Evolutionary conservation across 2,797 vertebrate species (phyloP).

Genomic region (Chaenodraco wilsoni): DNA sequence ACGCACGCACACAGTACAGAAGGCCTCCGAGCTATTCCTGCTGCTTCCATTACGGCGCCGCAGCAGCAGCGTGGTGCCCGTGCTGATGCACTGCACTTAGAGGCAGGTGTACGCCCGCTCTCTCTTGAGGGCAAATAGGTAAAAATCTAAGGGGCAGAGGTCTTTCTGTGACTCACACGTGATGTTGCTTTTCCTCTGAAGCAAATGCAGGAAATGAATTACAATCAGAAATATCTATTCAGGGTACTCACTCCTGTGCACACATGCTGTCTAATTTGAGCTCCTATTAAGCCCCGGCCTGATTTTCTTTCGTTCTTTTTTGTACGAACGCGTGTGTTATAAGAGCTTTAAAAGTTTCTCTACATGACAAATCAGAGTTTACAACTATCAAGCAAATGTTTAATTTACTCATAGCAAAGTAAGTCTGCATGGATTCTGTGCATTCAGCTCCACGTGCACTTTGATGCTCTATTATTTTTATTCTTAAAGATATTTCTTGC

Average conservation of each 20-base stretch:
- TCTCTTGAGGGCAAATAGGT: neutral
- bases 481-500: no score
- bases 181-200: neutral
- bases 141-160: conserved; percentile 6
- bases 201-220: neutral
- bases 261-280: conserved; percentile 2
- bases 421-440: no score
- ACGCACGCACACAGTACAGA: conserved; percentile 11
- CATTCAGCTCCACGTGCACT: no score
- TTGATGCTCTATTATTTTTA: no score
- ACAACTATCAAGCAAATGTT: no score
- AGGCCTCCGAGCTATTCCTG: conserved; percentile 51
- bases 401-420: no score
- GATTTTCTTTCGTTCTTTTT: neutral
- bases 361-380: conserved; percentile 2
- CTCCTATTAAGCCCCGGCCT: neutral
- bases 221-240: conserved; percentile 4
- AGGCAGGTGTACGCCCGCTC: conserved; percentile 4
- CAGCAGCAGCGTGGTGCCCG: conserved; percentile 37
- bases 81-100: conserved; percentile 50
- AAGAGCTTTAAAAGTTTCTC: neutral
- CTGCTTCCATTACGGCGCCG: conserved; percentile 52
- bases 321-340: neutral
- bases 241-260: neutral
- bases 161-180: neutral